Percentiles rank a stretch among this genome's conserved stretches.
These are phyloP conservation scores for Polyommatus icarus DNA, from an alignment of 2,888 invertebrate species.

Conservation along the genomic window DNA sequence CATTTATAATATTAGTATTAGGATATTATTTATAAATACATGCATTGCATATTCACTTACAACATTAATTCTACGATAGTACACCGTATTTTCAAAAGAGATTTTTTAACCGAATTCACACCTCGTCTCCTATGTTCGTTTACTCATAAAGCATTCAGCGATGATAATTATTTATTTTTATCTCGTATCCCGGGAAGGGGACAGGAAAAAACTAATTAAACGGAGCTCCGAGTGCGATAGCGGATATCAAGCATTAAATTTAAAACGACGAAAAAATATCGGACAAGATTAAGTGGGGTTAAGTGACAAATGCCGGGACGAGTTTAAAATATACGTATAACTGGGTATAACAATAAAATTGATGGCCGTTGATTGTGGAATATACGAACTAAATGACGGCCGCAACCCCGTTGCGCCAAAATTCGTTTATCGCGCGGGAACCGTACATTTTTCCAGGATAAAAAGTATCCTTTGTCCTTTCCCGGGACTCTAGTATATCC, in stretches of 20 bases:
- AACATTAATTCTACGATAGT: neutral
- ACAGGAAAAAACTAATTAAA: conserved; percentile 43
- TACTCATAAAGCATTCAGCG: conserved; percentile 15
- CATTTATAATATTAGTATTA: no score
- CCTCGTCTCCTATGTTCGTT: neutral
- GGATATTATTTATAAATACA: no score
- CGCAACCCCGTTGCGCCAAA: no score
- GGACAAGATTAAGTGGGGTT: conserved; percentile 18
- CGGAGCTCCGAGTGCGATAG: conserved; percentile 18
- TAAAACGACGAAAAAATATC: conserved; percentile 30
- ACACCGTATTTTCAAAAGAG: neutral
- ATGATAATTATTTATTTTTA: conserved; percentile 6
- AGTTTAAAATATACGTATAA: conserved; percentile 10
- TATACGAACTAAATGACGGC: neutral
- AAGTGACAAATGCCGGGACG: conserved; percentile 22
- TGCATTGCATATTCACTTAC: no score
- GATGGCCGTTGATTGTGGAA: neutral
- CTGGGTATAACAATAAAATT: neutral
- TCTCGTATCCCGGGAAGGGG: conserved; percentile 16
- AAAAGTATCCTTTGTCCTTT: no score
- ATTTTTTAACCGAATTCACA: neutral
- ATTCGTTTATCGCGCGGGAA: no score
- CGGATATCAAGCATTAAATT: conserved; percentile 30
- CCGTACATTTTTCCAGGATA: no score
- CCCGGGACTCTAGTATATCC: no score